Evolutionary conservation across 2,113 vertebrate genomes (phyloP), one percentile per base, ranked within the genome.

Genomic region (Lipophrys pholis): DNA sequence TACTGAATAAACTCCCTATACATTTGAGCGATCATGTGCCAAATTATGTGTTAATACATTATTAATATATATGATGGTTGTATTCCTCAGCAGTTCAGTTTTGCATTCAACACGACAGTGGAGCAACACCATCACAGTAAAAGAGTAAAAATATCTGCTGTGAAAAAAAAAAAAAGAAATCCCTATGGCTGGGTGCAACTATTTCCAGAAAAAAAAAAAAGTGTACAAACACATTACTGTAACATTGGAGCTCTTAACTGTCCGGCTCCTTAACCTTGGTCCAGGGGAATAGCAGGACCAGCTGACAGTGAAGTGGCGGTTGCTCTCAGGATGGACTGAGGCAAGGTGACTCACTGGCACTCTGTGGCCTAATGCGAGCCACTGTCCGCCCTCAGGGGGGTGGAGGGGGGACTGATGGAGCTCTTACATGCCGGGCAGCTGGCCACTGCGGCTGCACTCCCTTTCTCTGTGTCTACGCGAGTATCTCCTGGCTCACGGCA

Each of bases 341-440:
- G 85, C 82, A 87, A 92, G 90, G 89, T 91, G 88, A 91, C 87
- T 89, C 88, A 84, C 70, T 74, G 74, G 63, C 76, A 80, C 71
- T 72, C 81, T 69, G 71, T 11, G 30, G 82, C 70, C 76, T 83
- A 86, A 89, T 89, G 84, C 81, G 64, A 81, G 79, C 59, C 73
- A 63, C 59, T 54, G 74, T 80, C 64, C 54, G 17, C 63, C 89
- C 81, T 80, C 57, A 36, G 86, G 89, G 86, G n/a, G n/a, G n/a
- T n/a, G n/a, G n/a, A n/a, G n/a, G n/a, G 78, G 51, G 51, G 74
- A 53, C 62, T 81, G 88, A 86, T 80, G 83, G 86, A 89, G 85
- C 82, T 80, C 78, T 87, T 80, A 64, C 76, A 86, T 64, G 82
- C 73, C 53, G 69, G 55, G 49, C 58, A 48, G 69, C 49, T 14